Base-by-base conservation (phyloP, 2,888 invertebrate genomes). In the Euplexia lucipara region DNA sequence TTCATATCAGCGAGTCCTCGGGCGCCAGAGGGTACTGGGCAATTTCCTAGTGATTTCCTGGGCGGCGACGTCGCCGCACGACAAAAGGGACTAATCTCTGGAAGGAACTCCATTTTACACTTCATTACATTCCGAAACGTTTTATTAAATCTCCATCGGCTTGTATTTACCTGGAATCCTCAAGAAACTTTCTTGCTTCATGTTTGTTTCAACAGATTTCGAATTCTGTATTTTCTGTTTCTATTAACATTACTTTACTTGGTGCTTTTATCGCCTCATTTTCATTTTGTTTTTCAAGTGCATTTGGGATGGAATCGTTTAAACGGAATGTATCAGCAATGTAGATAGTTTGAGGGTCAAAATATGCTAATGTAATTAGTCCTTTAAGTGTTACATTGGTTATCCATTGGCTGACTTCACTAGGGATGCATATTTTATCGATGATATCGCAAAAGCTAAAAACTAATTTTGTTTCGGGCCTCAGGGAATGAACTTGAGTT, bases 21-120 rank as follows among this genome's bases (percentile, higher is more conserved):
- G 64, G 61, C 56, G 64, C 57, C 56, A 65, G 65, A 71, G 83
- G 87, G 85, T 83, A 84, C 88, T 83, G 82, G 84, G 88, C 92
- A 94, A 94, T 94, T 93, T 93, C 92, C 93, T 90, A 74, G 85
- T 86, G 89, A 92, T 92, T 91, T 92, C 92, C 92, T 88, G 84
- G 64, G 67, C 58, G 73, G 72, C 75, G 81, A 66, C 81, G 77
- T 75, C 81, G 82, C 82, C 74, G 79, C 81, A 77, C 88, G 88
- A 91, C 91, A 93, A 92, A 92, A 89, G 90, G 84, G 88, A 86
- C 88, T 92, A 92, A 93, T 93, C 91, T 89, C 79, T 88, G 87
- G 83, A 89, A 90, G 90, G 89, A 93, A 92, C 89, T 91, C 89
- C 87, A 91, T 94, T 94, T 90, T 86, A 90, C 89, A 90, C 88